Evolutionary conservation across 2,888 invertebrate genomes (phyloP), one percentile per base, ranked within the genome.

Genomic region (Hedychridium roseum): DNA sequence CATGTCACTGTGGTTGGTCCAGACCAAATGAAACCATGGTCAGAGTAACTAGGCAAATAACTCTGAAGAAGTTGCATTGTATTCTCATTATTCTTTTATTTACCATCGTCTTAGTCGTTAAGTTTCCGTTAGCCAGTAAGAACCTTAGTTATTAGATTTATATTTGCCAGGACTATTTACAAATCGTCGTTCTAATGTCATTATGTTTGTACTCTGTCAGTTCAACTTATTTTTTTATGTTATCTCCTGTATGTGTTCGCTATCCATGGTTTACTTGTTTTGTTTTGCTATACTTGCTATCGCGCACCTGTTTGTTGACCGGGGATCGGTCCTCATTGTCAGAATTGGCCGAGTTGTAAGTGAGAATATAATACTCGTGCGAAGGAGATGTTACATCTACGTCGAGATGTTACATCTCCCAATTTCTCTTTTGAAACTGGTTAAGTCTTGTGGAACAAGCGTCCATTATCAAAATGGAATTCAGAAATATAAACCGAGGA

Each of bases 41-140:
- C 23, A 9, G 5, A 23, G 23, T 23, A 6, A 9, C 23, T 6
- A 23, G 23, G 9, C 9, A 9, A 23, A 23, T 6, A 23, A 9
- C 9, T 23, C 5, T 9, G 23, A 23, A 23, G 5, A 23, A n/a
- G n/a, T 23, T 6, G 9, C 5, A 5, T 23, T 23, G 9, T 23
- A 23, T 23, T 23, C 9, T 23, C 9, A 23, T 23, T 5, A 6
- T 6, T 5, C 5, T 23, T 23, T 9, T 6, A 23, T 6, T 23
- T 5, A 23, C 9, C 5, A 23, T 23, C 5, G 5, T 23, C 5
- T 23, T 5, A 23, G 5, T 23, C 9, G 5, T 5, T 23, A 23
- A 23, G 9, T 9, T 23, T 23, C 9, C 9, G 23, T 6, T 5
- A 23, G 23, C 9, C 23, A 9, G 23, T 81, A 23, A 36, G 26